Conservation (phyloP, 1,140 invertebrate species). For the Arctopsyche grandis region DNA sequence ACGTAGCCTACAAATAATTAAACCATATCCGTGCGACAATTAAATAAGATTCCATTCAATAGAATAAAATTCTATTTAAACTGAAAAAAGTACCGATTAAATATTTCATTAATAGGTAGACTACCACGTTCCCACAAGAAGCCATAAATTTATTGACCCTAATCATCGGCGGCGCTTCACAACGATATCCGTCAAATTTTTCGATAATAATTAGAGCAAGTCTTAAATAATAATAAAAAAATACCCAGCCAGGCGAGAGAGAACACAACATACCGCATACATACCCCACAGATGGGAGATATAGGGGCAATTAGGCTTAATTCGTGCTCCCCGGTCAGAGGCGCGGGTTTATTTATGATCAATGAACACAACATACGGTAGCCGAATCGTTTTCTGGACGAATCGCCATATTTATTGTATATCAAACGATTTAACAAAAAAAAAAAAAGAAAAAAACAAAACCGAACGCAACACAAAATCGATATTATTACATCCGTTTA, state of each 20-base stretch:
- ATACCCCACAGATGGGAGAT: constrained; percentile 46
- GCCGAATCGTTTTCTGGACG: constrained; percentile 40
- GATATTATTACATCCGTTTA: too few species aligned
- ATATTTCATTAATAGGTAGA: too few species aligned
- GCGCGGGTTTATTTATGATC: constrained; percentile 44
- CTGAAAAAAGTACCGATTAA: too few species aligned
- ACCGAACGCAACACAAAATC: too few species aligned
- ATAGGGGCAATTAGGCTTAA: constrained; percentile 49
- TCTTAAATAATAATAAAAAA: constrained; percentile 8
- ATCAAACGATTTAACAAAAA: not conserved
- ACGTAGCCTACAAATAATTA: too few species aligned
- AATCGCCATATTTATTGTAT: constrained; percentile 25
- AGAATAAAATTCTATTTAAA: too few species aligned
- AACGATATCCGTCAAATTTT: constrained; percentile 3
- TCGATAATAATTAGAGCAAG: constrained; percentile 1
- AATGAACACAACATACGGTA: constrained; percentile 50
- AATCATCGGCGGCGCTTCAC: not conserved
- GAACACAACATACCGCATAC: not conserved
- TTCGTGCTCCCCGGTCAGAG: constrained; percentile 27
- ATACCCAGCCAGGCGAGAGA: constrained; percentile 20
- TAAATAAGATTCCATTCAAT: too few species aligned
- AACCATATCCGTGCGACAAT: too few species aligned
- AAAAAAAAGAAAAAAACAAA: not conserved
- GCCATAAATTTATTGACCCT: constrained; percentile 1
- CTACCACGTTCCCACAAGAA: not conserved